Conservation (phyloP, 1,140 invertebrate genomes). For the Drosophila takahashii region DNA sequence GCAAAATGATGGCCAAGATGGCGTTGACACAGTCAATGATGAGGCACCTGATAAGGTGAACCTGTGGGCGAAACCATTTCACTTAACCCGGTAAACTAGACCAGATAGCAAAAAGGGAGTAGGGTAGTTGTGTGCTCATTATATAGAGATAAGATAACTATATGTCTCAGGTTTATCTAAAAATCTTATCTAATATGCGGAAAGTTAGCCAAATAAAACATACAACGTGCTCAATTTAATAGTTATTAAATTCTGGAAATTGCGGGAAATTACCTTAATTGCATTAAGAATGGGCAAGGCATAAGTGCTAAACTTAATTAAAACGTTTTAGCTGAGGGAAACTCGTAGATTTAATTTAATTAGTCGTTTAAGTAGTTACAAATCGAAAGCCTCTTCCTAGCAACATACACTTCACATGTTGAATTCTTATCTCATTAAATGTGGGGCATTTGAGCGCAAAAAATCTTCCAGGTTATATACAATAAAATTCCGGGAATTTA, state of each 20-base stretch:
- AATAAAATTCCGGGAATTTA: too few species aligned
- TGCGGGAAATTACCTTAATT: neutral
- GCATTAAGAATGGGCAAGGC: neutral
- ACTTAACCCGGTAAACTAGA: slow-evolving; percentile 13
- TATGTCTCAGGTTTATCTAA: slow-evolving; percentile 21
- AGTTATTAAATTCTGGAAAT: neutral
- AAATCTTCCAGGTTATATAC: too few species aligned
- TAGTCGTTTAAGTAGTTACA: too few species aligned
- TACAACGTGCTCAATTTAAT: slow-evolving; percentile 1
- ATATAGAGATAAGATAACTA: slow-evolving; percentile 29
- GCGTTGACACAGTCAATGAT: slow-evolving; percentile 31
- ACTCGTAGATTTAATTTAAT: neutral
- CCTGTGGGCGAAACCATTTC: slow-evolving; percentile 1
- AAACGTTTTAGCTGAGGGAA: neutral
- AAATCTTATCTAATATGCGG: slow-evolving; percentile 31
- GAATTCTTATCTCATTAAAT: too few species aligned
- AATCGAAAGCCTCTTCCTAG: too few species aligned
- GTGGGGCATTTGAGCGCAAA: too few species aligned
- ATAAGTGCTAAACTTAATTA: neutral
- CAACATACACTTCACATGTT: too few species aligned
- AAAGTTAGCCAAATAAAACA: neutral
- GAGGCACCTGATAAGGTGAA: slow-evolving; percentile 3
- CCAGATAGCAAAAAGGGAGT: slow-evolving; percentile 14
- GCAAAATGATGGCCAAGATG: slow-evolving; percentile 43
- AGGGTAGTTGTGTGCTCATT: slow-evolving; percentile 10